Conservation (phyloP, 2,113 vertebrate genomes). For the Anser brachyrhynchus region DNA sequence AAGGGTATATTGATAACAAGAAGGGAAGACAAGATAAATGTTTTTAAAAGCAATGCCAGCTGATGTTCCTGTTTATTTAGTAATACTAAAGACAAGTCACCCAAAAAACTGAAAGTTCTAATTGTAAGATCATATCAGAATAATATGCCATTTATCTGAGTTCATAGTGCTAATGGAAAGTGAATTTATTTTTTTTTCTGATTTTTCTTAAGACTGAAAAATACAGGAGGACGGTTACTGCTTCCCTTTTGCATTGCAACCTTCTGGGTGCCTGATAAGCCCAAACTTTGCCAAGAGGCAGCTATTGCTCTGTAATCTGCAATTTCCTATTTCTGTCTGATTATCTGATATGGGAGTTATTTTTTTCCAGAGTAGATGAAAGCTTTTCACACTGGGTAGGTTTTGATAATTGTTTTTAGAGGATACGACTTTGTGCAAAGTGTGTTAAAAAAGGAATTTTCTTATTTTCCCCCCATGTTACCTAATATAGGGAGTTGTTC, state of each 20-base stretch:
- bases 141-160: constrained; percentile 15
- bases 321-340: constrained; percentile 53
- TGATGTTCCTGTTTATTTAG: constrained; percentile 25
- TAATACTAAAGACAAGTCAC: constrained; percentile 10
- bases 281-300: constrained; percentile 33
- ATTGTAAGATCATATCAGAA: constrained; percentile 34
- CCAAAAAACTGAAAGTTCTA: background rate
- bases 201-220: background rate
- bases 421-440: background rate
- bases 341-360: constrained; percentile 17
- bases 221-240: background rate
- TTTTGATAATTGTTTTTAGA: constrained; percentile 40
- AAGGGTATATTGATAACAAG: background rate
- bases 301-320: constrained; percentile 55
- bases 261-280: constrained; percentile 30
- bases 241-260: constrained; percentile 4
- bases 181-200: background rate
- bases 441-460: background rate
- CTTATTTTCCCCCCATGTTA: background rate
- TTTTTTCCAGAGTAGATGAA: background rate
- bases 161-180: background rate
- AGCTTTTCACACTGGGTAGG: background rate
- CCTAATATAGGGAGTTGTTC: background rate
- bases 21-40: background rate
- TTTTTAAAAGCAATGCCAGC: background rate